Evolutionary conservation across 92 coral and sea anemone species (phyloP).

Genomic region (Zoanthus sansibaricus): DNA sequence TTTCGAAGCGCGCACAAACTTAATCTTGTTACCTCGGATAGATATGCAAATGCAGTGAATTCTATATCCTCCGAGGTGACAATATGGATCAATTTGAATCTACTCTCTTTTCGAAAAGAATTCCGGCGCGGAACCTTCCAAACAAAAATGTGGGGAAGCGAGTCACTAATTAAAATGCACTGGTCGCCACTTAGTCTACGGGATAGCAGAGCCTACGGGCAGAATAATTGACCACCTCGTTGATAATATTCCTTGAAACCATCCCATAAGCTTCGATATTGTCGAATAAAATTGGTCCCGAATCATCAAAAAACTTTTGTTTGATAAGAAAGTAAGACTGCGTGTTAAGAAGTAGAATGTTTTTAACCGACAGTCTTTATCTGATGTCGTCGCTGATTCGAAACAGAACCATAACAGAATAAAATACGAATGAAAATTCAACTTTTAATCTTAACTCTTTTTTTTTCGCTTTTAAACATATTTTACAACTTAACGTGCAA

Average conservation of each 20-base stretch:
- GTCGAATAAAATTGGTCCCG: conserved; percentile 15
- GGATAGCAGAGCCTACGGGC: conserved; percentile 44
- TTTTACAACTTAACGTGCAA: neutral
- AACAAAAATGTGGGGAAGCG: conserved; percentile 28
- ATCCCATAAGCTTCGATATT: conserved; percentile 3
- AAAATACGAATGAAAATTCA: neutral
- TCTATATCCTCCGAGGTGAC: conserved; percentile 27
- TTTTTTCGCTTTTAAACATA: neutral
- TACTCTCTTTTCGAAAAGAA: conserved; percentile 30
- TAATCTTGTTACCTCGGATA: conserved; percentile 21
- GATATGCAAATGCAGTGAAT: conserved; percentile 31
- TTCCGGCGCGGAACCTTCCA: conserved; percentile 49
- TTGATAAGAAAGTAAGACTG: conserved; percentile 5
- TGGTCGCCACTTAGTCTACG: conserved; percentile 43
- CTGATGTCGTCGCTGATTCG: conserved; percentile 20
- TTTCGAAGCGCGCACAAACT: neutral
- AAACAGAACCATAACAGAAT: neutral
- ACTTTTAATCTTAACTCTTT: neutral
- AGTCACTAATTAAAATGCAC: conserved; percentile 34
- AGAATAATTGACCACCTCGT: conserved; percentile 34
- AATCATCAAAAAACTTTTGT: neutral
- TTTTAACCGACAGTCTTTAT: neutral
- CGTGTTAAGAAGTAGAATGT: neutral
- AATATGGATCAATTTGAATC: conserved; percentile 25
- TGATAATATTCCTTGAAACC: neutral